Evolutionary conservation across 1,140 invertebrate genomes (phyloP), one percentile per base, ranked within the genome.

Genomic region (Zelostemma sp.): DNA sequence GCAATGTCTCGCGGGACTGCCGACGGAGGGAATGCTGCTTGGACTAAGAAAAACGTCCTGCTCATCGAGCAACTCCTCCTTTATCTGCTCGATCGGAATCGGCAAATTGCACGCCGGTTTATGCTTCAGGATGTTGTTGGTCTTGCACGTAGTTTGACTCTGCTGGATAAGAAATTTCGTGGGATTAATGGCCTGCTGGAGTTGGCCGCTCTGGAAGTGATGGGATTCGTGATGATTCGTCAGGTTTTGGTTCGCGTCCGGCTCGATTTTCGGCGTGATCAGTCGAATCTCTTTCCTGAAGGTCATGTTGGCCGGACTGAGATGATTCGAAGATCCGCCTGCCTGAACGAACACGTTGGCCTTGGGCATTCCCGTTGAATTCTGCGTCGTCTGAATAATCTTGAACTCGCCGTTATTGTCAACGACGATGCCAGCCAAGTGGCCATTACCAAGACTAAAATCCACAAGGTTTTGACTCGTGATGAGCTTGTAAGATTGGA

Each of bases 1-100:
- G 66, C 88, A 89, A 55, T 88, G 84, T 58, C 88, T 84, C 18
- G 88, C 84, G 3, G 90, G 90, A 71, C 89, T 92, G 14, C 87
- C 90, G 0, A 51, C 60, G 2, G 87, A 81, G 0, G 90, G 85
- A 66, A 92, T 87, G 73, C 88, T 92, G 51, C 87, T 90, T 0
- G 93, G 93, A 85, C 91, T 94, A 47, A 94, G 84, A 78, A 95
- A 94, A 5, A 94, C 88, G 54, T 92, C 92, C 63, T 90, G 92
- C 61, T 90, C 89, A 54, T 88, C 87, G 1, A 87, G 14, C 0
- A 83, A 74, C 72, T 90, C 89, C 58, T 88, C 86, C 65, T 88
- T 89, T 9, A 87, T 83, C 57, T 87, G 85, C 18, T 87, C 85
- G 31, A 87, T 63, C 1, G 83, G 79, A 25, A 85, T 68, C 4